Evolutionary conservation across 2,113 vertebrate genomes (phyloP).

Genomic region (Petroica traversi): DNA sequence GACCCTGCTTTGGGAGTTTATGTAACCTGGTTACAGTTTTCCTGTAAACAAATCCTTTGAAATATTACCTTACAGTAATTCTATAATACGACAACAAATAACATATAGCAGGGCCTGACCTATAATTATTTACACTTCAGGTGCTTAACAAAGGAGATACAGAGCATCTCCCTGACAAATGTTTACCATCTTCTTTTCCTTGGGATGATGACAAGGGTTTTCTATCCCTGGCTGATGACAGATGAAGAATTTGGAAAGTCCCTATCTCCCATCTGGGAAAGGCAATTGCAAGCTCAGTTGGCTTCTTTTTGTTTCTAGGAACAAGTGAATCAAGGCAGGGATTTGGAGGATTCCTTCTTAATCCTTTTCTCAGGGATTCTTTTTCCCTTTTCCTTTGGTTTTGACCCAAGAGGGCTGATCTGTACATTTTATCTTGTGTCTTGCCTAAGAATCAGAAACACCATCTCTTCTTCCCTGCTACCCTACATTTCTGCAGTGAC

Average conservation of each 20-base stretch:
- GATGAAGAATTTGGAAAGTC: conserved; percentile 41
- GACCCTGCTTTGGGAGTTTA: neutral
- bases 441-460: neutral
- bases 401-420: neutral
- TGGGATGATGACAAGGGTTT: conserved; percentile 23
- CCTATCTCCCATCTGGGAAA: neutral
- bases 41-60: conserved; percentile 32
- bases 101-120: neutral
- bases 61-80: neutral
- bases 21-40: neutral
- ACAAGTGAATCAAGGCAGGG: neutral
- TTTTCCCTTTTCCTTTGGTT: neutral
- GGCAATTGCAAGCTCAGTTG: conserved; percentile 3
- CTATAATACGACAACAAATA: neutral
- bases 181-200: conserved; percentile 1
- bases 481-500: neutral
- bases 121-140: conserved; percentile 6
- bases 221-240: conserved; percentile 13
- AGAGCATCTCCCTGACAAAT: neutral
- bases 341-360: conserved; percentile 8
- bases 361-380: conserved; percentile 11
- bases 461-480: neutral
- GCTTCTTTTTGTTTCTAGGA: neutral
- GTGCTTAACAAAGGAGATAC: neutral
- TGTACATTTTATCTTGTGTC: neutral